Base-by-base conservation (phyloP, 2,797 vertebrate species). In the Oreochromis mossambicus region DNA sequence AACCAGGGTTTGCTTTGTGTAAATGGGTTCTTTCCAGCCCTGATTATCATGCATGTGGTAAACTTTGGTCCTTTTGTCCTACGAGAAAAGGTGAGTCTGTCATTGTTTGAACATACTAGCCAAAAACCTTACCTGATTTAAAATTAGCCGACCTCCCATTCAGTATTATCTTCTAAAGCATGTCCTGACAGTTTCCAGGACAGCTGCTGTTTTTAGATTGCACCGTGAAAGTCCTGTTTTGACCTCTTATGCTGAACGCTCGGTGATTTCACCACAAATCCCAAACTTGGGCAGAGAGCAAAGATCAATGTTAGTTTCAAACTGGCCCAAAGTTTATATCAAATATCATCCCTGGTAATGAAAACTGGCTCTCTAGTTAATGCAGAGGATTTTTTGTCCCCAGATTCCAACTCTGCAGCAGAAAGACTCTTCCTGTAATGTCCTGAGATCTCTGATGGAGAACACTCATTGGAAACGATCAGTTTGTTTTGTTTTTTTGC, bases 1-100 rank as follows among this genome's bases (percentile, higher is more conserved):
- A 92, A 92, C 86, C 19, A 29, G 36, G 32, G 43, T 83, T 77
- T 83, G 54, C 81, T 90, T 88, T 83, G 81, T 83, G 87, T 92
- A 85, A 91, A 89, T 80, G 70, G 32, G 38, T 82, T 8, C 41
- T 80, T 76, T 87, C 80, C 81, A 50, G 14, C 46, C 24, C 41
- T 63, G 70, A 75, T 58, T 9, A 38, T 24, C 48, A 10, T 8
- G n/a, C 76, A 68, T 8, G 2, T 34, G 52, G 5, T 52, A 56
- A 83, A 73, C 78, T 15, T 61, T 1, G 29, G 17, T 17, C 51
- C 5, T 6, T 61, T 36, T 89, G 24, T 82, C 54, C 61, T 51
- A 51, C 50, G 63, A 14, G 14, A 51, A 82, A 79, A 52, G 58
- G 70, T 32, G 46, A 75, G 0, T n/a, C 17, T 50, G 26, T 75